Base-by-base conservation (phyloP, 1,140 invertebrate species). In the Bacillus rossius region DNA sequence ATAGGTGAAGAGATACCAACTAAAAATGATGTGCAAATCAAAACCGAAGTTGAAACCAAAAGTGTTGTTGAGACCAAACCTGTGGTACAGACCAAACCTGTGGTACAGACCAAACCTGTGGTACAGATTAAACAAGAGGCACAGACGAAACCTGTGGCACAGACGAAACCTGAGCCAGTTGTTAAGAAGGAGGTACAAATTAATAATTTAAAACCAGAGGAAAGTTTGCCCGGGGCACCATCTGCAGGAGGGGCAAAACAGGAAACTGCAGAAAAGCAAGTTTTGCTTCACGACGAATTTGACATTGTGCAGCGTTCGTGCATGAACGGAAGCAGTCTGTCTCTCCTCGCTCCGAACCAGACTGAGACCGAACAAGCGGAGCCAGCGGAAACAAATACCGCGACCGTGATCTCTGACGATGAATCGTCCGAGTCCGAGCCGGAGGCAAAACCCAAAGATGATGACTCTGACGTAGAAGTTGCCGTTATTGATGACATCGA, bases 401-500 rank as follows among this genome's bases (percentile, higher is more conserved):
- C 10, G 10, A 34, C 4, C 10, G 10, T 34, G 10, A 25, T 41
- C 8, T 14, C 5, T 7, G 53, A 42, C 5, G 53, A 55, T 4
- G 53, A 55, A 43, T 60, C 58, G 10, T 29, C 51, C 1, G 59
- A 61, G 23, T n/a, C 17, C 17, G 42, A 47, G 19, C 23, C 34
- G 2, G 53, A 47, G 2, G n/a, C 19, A 8, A 60, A 60, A 29
- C 50, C 49, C 53, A 61, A 64, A 42, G 88, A 90, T 68, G 82
- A 83, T 62, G 86, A 86, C 62, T 89, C 86, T 61, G 88, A 84
- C 57, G 78, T 88, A 25, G 86, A 89, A 66, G 80, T 89, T 53
- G 80, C 81, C 5, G 81, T 89, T 23, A 84, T 90, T 54, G 89
- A 92, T 68, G 91, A 93, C 64, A 84, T 92, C 58, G 91, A 93